Conservation (phyloP, 2,113 vertebrate genomes). For the Ranitomeya imitator region DNA sequence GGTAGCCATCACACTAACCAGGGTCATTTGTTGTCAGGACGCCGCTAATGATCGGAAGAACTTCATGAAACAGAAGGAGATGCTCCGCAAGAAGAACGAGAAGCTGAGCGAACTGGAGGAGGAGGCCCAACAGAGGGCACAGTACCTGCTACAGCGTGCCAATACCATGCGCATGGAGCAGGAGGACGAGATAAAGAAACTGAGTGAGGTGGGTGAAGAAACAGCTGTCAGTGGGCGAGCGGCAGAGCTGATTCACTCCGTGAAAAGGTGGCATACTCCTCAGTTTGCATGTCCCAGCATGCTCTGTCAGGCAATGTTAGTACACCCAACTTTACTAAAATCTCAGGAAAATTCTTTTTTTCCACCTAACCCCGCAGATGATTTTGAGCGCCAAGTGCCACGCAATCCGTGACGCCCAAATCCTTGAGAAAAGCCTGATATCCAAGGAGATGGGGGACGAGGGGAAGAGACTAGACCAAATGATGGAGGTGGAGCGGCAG, state of each 20-base stretch:
- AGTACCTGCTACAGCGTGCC: conserved; percentile 74
- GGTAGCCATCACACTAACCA: not conserved
- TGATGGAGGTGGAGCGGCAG: conserved; percentile 85
- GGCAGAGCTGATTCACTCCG: not conserved
- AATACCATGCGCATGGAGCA: conserved; percentile 78
- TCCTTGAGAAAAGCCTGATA: conserved; percentile 83
- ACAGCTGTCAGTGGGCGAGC: not conserved
- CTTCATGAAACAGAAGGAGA: conserved; percentile 71
- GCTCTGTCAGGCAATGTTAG: not conserved
- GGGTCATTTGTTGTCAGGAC: conserved; percentile 63
- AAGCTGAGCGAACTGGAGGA: conserved; percentile 78
- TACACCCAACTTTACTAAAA: too few species aligned
- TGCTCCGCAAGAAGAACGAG: conserved; percentile 67
- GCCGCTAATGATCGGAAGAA: conserved; percentile 72
- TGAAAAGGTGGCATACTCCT: too few species aligned
- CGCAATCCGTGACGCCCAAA: conserved; percentile 82
- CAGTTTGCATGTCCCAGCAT: not conserved
- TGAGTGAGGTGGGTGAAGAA: conserved; percentile 73
- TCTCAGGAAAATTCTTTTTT: too few species aligned
- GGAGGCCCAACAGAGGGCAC: conserved; percentile 72
- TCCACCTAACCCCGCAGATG: conserved; percentile 66
- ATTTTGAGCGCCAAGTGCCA: conserved; percentile 84
- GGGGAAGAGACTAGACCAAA: conserved; percentile 77
- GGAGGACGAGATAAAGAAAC: conserved; percentile 83
- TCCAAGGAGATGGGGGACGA: conserved; percentile 75